phyloP scores from a whole-genome alignment of 2,113 vertebrate species.

The Phainopepla nitens region DNA sequence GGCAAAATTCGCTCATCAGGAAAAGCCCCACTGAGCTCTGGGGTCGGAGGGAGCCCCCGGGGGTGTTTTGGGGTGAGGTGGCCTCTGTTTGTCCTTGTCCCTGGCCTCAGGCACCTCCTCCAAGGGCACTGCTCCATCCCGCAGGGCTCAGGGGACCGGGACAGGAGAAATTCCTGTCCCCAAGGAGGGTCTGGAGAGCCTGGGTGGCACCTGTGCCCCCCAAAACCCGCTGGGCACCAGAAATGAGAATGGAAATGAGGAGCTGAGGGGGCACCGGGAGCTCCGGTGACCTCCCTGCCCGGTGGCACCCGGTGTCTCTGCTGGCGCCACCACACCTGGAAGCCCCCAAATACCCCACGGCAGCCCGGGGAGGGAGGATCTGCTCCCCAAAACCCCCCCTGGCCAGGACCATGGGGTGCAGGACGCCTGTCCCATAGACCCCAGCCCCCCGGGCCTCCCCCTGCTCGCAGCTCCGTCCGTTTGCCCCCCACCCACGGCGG shows the following conservation, averaged over 20 bases:
- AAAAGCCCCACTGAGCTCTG: not conserved
- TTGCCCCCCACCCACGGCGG: not conserved
- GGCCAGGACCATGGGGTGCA: rapidly evolving
- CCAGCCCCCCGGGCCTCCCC: not conserved
- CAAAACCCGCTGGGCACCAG: rapidly evolving
- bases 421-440: rapidly evolving
- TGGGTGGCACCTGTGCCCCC: not conserved
- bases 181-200: rapidly evolving
- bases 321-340: not conserved
- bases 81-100: not conserved
- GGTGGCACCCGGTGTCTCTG: not conserved
- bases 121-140: not conserved
- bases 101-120: not conserved
- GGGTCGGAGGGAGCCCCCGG: rapidly evolving
- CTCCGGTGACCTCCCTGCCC: rapidly evolving
- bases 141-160: not conserved
- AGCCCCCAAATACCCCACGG: not conserved
- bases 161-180: not conserved
- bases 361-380: not conserved
- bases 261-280: not conserved
- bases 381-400: not conserved
- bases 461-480: rapidly evolving
- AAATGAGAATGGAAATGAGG: not conserved
- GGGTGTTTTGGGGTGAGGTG: rapidly evolving
- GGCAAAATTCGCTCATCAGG: rapidly evolving